phyloP scores from a whole-genome alignment of 2,113 vertebrate genomes.

The Dasyurus viverrinus region DNA sequence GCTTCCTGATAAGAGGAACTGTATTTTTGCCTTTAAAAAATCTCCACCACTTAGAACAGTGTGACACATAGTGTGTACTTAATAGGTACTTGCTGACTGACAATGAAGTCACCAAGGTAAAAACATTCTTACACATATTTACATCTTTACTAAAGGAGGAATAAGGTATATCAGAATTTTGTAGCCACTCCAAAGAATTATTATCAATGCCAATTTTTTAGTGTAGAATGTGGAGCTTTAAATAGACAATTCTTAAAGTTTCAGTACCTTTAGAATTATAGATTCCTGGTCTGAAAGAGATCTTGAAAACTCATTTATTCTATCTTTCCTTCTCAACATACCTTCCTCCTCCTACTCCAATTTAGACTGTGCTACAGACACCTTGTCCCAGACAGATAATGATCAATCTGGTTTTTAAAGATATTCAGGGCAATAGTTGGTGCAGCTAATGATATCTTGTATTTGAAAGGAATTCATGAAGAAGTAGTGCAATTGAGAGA shows the following conservation, averaged over 20 bases:
- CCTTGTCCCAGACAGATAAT: conserved; percentile 15
- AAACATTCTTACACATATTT: not conserved
- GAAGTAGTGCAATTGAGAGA: not conserved
- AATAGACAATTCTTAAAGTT: not conserved
- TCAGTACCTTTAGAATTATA: not conserved
- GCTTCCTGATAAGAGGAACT: not conserved
- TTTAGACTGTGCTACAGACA: not conserved
- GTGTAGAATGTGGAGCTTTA: not conserved
- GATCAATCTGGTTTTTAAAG: not conserved
- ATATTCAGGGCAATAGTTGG: conserved; percentile 1
- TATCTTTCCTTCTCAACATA: not conserved
- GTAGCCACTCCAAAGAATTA: not conserved
- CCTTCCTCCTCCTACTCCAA: not conserved
- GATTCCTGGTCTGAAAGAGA: conserved; percentile 3
- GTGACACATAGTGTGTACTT: not conserved
- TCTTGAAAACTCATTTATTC: conserved; percentile 10
- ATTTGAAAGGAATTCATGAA: not conserved
- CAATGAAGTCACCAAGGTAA: not conserved
- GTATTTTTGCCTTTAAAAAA: not conserved
- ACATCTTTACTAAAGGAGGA: not conserved
- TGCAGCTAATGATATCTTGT: conserved; percentile 2
- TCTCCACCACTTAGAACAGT: not conserved
- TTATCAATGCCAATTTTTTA: not conserved
- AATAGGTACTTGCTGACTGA: not conserved
- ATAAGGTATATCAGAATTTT: not conserved